A percentile compares a stretch with the other conserved stretches of the same genome.
phyloP scores from a whole-genome alignment of 2,888 invertebrate genomes.

The Neuroscelio doddi region DNA sequence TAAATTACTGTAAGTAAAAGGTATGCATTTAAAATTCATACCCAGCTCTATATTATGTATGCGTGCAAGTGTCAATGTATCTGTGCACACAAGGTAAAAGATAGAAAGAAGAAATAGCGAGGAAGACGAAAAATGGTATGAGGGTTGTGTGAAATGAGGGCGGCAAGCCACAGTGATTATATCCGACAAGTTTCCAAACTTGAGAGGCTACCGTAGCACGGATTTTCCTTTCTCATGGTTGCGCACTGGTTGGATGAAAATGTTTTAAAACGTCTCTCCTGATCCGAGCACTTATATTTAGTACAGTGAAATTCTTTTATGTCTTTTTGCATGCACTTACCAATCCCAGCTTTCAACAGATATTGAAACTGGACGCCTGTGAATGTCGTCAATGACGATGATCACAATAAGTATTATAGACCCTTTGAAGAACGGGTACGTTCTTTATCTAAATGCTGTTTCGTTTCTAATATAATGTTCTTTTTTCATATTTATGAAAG shows the following conservation, averaged over 20 bases:
- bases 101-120: constrained; percentile 8
- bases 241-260: constrained; percentile 28
- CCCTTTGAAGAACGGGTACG: constrained; percentile 16
- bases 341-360: constrained; percentile 20
- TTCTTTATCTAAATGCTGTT: constrained; percentile 35
- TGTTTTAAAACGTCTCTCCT: constrained; percentile 32
- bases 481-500: constrained; percentile 16
- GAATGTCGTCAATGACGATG: too few relatives aligned
- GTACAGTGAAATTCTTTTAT: constrained; percentile 27
- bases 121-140: constrained; percentile 23
- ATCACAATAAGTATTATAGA: constrained; percentile 23
- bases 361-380: constrained; percentile 37
- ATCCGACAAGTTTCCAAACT: constrained; percentile 29
- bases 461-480: constrained; percentile 12
- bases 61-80: constrained; percentile 6
- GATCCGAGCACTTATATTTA: constrained; percentile 36
- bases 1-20: too few relatives aligned
- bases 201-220: constrained; percentile 15
- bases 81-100: constrained; percentile 20
- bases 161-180: constrained; percentile 38
- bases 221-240: constrained; percentile 28
- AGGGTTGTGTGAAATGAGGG: constrained; percentile 48
- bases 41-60: too few relatives aligned
- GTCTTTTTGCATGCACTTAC: constrained; percentile 23
- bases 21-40: too few relatives aligned